phyloP scores from a whole-genome alignment of 2,888 invertebrate genomes.

The Melanophora roralis region DNA sequence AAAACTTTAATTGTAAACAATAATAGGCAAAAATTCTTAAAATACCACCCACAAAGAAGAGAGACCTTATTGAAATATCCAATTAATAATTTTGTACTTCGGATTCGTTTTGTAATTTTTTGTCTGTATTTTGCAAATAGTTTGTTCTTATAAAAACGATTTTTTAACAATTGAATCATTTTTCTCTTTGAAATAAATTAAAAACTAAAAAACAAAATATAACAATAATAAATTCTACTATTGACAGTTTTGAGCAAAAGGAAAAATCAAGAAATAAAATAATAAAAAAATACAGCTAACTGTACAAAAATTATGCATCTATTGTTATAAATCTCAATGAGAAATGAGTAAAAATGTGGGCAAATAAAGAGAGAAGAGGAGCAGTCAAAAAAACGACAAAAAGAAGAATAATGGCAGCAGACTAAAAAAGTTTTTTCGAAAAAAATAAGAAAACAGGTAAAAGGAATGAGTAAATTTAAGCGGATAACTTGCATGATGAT shows the following conservation, averaged over 20 bases:
- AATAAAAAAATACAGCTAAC: slow-evolving; percentile 11
- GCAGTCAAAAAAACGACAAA: not conserved
- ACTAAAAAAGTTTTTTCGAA: slow-evolving; percentile 8
- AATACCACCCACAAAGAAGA: no score
- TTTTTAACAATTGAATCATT: not conserved
- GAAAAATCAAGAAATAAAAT: slow-evolving; percentile 6
- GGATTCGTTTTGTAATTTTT: no score
- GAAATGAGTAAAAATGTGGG: slow-evolving; percentile 7
- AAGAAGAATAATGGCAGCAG: slow-evolving; percentile 26
- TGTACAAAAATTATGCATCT: slow-evolving; percentile 51
- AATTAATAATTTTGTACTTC: no score
- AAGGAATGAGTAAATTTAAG: slow-evolving; percentile 2
- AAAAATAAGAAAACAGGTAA: not conserved
- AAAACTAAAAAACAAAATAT: not conserved
- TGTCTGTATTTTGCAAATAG: not conserved
- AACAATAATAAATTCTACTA: slow-evolving; percentile 31
- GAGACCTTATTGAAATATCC: no score
- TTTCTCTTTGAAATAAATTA: not conserved
- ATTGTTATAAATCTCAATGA: slow-evolving; percentile 51
- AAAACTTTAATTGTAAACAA: no score
- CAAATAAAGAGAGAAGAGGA: slow-evolving; percentile 8
- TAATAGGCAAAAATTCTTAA: no score
- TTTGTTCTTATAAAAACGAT: not conserved
- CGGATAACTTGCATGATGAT: not conserved
- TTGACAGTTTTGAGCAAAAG: slow-evolving; percentile 19